phyloP scores from a whole-genome alignment of 2,113 vertebrate species.

The Nannobrachium achirus region DNA sequence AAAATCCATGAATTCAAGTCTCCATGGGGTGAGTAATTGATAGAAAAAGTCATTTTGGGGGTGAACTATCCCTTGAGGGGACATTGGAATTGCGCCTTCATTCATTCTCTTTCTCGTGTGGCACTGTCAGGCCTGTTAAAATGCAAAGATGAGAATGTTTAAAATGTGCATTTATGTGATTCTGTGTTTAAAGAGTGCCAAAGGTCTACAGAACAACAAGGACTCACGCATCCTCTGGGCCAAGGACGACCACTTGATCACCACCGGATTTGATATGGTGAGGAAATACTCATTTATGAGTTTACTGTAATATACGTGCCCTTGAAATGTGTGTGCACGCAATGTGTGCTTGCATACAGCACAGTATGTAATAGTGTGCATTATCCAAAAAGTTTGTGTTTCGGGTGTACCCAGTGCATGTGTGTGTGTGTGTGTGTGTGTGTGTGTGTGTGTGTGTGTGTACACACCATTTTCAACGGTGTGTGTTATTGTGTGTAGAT shows the following conservation, averaged over 20 bases:
- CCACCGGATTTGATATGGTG: conserved; percentile 92
- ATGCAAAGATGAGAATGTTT: background rate
- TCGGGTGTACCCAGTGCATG: background rate
- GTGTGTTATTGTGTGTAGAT: conserved; percentile 74
- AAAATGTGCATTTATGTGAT: background rate
- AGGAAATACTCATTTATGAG: conserved; percentile 17
- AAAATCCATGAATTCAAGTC: no score
- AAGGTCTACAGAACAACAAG: conserved; percentile 85
- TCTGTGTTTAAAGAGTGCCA: conserved; percentile 79
- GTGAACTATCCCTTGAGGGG: no score
- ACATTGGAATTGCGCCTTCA: background rate
- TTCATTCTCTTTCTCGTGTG: background rate
- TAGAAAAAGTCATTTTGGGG: no score
- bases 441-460: conserved; percentile 1
- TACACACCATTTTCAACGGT: background rate
- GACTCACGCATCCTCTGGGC: conserved; percentile 88
- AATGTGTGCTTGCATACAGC: no score
- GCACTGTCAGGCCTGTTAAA: background rate
- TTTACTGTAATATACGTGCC: no score
- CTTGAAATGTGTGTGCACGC: background rate
- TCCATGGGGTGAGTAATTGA: no score
- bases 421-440: background rate
- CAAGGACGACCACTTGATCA: conserved; percentile 83
- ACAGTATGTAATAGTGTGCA: no score
- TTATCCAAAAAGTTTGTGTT: background rate